Conservation (phyloP, 2,113 vertebrate genomes). For the Spermophilus dauricus region DNA sequence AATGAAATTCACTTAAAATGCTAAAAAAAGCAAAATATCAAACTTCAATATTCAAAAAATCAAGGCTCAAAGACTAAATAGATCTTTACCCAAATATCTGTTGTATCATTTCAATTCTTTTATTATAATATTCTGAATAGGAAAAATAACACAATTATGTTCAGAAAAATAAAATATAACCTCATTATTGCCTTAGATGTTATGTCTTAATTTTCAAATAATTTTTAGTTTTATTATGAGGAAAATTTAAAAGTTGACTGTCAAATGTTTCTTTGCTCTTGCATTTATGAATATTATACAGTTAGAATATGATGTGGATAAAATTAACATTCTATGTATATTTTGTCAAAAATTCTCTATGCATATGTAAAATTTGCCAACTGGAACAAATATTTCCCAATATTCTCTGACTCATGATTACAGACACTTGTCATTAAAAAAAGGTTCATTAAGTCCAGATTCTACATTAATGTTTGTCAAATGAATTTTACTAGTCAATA, state of each 20-base stretch:
- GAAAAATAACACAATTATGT: background rate
- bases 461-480: background rate
- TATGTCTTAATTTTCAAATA: background rate
- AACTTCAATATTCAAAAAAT: background rate
- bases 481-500: background rate
- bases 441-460: background rate
- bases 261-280: background rate
- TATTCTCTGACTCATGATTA: background rate
- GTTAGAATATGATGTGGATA: background rate
- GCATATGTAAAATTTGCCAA: background rate
- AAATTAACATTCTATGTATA: background rate
- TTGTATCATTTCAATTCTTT: background rate
- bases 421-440: background rate
- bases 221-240: constrained; percentile 9
- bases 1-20: constrained; percentile 18
- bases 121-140: background rate
- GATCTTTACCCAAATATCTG: background rate
- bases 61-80: background rate
- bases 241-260: background rate
- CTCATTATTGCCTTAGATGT: background rate
- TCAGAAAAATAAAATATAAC: constrained; percentile 1
- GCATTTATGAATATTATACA: background rate
- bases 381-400: background rate
- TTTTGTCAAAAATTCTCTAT: background rate
- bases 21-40: background rate